These are phyloP conservation scores for Zygaena filipendulae DNA, from an alignment of 2,888 invertebrate species.

Conservation along the genomic window DNA sequence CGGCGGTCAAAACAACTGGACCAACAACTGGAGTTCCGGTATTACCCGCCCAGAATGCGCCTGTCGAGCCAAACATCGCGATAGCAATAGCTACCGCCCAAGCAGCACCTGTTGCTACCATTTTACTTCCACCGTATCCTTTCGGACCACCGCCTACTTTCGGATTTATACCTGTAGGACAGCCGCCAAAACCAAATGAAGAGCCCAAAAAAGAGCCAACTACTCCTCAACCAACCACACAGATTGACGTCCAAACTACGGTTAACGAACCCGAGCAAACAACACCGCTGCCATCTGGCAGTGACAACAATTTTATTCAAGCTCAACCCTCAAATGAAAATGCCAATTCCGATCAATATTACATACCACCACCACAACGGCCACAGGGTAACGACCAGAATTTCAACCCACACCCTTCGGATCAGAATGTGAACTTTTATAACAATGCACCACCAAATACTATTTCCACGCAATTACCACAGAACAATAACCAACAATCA, in stretches of 20 bases:
- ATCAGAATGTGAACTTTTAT: too few species aligned
- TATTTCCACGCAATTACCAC: too few species aligned
- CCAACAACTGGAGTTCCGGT: conserved; percentile 12
- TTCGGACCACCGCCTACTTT: conserved; percentile 46
- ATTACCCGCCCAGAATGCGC: conserved; percentile 21
- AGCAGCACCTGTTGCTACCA: conserved; percentile 52
- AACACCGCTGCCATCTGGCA: conserved; percentile 38
- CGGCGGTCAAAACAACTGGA: conserved; percentile 15
- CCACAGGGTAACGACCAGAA: too few species aligned
- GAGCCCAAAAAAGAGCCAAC: conserved; percentile 35
- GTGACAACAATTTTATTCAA: conserved; percentile 44
- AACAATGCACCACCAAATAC: too few species aligned
- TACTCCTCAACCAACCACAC: conserved; percentile 23
- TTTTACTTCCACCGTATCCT: conserved; percentile 52
- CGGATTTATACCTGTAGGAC: conserved; percentile 35
- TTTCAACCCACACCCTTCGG: too few species aligned
- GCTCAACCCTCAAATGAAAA: conserved; percentile 43
- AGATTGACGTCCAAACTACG: conserved; percentile 25
- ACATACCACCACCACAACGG: conserved; percentile 28
- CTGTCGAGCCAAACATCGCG: conserved; percentile 43
- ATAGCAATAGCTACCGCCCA: conserved; percentile 55
- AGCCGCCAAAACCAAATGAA: conserved; percentile 30
- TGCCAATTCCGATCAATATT: conserved; percentile 35
- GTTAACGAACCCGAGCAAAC: conserved; percentile 31
- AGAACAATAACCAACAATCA: too few species aligned